phyloP scores from a whole-genome alignment of 2,797 vertebrate species.

The Rhabdomys pumilio region DNA sequence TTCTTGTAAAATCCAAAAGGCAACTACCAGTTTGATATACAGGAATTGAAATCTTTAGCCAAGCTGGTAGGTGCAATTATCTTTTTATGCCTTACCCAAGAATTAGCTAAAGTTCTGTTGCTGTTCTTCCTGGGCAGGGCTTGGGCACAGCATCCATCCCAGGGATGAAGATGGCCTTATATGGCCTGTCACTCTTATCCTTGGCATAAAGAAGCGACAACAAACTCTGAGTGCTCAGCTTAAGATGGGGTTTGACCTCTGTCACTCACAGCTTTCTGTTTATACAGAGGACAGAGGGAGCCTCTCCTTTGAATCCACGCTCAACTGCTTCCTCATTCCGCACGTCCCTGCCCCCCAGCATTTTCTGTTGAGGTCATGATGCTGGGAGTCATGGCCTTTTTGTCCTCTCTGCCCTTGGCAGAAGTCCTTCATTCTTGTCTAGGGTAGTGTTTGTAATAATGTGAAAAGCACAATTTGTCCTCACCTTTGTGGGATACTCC shows the following conservation, averaged over 20 bases:
- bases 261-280: neutral
- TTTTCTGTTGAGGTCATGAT: constrained; percentile 43
- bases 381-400: constrained; percentile 74
- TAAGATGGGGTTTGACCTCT: neutral
- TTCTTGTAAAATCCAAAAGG: constrained; percentile 49
- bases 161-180: neutral
- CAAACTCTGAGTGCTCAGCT: neutral
- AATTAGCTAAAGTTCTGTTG: neutral
- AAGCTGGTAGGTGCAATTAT: neutral
- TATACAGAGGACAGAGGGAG: constrained; percentile 22
- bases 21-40: neutral
- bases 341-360: fast-evolving
- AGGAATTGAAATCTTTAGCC: constrained; percentile 17
- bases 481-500: neutral
- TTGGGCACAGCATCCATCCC: neutral
- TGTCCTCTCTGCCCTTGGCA: neutral
- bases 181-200: neutral
- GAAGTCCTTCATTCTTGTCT: neutral
- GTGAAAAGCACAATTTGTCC: constrained; percentile 80
- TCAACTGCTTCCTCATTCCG: neutral
- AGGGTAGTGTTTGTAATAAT: constrained; percentile 62
- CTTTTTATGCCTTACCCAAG: neutral
- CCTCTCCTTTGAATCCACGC: neutral
- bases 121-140: constrained; percentile 28
- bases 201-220: constrained; percentile 2